Base-by-base conservation (phyloP, 2,888 invertebrate species). In the Terebella lapidaria region DNA sequence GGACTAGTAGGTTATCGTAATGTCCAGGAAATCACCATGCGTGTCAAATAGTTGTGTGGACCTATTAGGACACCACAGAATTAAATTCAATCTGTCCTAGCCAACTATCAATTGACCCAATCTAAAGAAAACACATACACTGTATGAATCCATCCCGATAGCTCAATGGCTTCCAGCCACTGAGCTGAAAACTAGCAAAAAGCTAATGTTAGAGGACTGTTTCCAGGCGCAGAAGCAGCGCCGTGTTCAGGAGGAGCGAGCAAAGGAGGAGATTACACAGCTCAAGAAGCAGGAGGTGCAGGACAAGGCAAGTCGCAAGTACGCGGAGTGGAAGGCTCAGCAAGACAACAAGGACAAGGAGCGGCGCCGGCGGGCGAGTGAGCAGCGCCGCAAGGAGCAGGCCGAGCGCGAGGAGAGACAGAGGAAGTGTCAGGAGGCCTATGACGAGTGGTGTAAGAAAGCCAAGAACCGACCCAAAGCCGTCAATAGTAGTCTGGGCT, bases 401-500 rank as follows among this genome's bases (percentile, higher is more conserved):
- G 15, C 25, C 5, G 53, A 53, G 28, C 15, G 24, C n/a, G 51
- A 24, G 53, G 53, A 49, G 47, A 57, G 28, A 30, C 28, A 54
- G 53, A 29, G 27, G 22, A 57, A 57, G 28, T 28, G 22, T 5
- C n/a, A 26, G 27, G 57, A 57, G 53, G 53, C 57, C 22, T 57
- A 28, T n/a, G 24, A 57, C 22, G 30, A 29, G 24, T 57, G 57
- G 57, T 30, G 29, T 25, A 29, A 54, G 27, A 53, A 29, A 28
- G 29, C 57, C 1, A 52, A 28, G 3, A 29, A 29, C 22, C 57
- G 57, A 0, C 57, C 57, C 24, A 52, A 30, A n/a, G 24, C 30
- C n/a, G 27, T 35, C n/a, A n/a, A 45, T 30, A 29, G 30, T 27
- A 57, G 53, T 53, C 53, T 20, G 2, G 51, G 53, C 20, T 53